These are phyloP conservation scores for Ranitomeya imitator DNA, from an alignment of 2,113 vertebrate species.

Conservation along the genomic window DNA sequence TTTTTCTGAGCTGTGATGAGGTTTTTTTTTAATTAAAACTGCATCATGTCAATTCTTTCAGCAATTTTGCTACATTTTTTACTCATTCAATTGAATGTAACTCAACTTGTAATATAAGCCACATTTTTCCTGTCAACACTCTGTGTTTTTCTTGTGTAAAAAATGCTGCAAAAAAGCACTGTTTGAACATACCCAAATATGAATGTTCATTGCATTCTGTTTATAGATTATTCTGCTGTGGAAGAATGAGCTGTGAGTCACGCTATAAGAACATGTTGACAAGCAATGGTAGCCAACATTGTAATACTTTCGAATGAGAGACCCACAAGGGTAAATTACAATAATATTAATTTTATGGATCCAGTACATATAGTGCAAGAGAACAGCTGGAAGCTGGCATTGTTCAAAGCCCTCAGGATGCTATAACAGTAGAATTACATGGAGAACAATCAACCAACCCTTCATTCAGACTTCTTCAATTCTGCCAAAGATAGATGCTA, in stretches of 20 bases:
- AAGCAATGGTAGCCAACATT: not conserved
- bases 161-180: too few relatives aligned
- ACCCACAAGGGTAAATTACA: not conserved
- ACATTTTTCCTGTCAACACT: too few relatives aligned
- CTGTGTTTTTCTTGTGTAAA: too few relatives aligned
- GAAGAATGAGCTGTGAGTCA: not conserved
- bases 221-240: not conserved
- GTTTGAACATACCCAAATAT: too few relatives aligned
- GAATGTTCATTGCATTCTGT: not conserved
- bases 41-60: too few relatives aligned
- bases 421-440: not conserved
- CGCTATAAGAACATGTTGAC: not conserved
- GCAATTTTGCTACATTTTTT: too few relatives aligned
- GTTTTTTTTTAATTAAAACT: too few relatives aligned
- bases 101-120: too few relatives aligned
- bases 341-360: not conserved
- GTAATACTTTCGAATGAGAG: not conserved
- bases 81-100: too few relatives aligned
- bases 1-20: too few relatives aligned
- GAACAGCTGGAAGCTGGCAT: not conserved
- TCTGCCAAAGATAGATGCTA: not conserved
- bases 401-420: not conserved
- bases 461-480: not conserved
- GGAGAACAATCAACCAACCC: not conserved
- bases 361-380: not conserved